Evolutionary conservation across 2,113 vertebrate species (phyloP), one percentile per base, ranked within the genome.

Genomic region (Seriola rivoliana): DNA sequence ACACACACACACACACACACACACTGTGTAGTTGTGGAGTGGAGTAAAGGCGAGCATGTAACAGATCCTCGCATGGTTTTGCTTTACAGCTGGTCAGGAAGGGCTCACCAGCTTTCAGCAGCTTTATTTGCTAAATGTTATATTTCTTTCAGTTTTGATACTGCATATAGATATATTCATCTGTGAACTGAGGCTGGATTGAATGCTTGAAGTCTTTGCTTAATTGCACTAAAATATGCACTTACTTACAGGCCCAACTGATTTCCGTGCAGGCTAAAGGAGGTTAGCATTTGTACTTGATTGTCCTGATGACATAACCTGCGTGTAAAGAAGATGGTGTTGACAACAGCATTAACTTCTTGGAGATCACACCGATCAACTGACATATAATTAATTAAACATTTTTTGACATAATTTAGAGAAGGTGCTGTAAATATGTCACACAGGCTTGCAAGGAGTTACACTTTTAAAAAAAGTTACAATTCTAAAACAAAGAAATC

Each of bases 11-110:
- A 60, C 71, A 70, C 63, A 38, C 38, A 66, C 21, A 59, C 65
- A 50, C 23, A 69, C 19, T 7, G 29, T 19, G 19, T 29, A 29
- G 25, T 21, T 29, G 70, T 7, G 55, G 34, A 60, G 48, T 63
- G 21, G 48, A 52, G 59, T 69, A 46, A 36, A 40, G 50, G 36
- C 32, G 12, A 13, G 29, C n/a, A 16, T 67, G 44, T 55, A 54
- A 84, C 46, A 34, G 60, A 78, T 55, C 34, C 34, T 48, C 42
- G 36, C 50, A 40, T 44, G 40, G 60, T 7, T 25, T 38, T 14
- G 19, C 46, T 78, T 62, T 40, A 66, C 65, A 82, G 82, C 50
- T 73, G 58, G 78, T 40, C 66, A 32, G 66, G n/a, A 70, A 21
- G 44, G 52, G 71, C 59, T 64, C 75, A 54, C 5, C 57, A 16